These are phyloP conservation scores for Lethenteron reissneri DNA, from an alignment of 2,113 vertebrate genomes.

Conservation along the genomic window DNA sequence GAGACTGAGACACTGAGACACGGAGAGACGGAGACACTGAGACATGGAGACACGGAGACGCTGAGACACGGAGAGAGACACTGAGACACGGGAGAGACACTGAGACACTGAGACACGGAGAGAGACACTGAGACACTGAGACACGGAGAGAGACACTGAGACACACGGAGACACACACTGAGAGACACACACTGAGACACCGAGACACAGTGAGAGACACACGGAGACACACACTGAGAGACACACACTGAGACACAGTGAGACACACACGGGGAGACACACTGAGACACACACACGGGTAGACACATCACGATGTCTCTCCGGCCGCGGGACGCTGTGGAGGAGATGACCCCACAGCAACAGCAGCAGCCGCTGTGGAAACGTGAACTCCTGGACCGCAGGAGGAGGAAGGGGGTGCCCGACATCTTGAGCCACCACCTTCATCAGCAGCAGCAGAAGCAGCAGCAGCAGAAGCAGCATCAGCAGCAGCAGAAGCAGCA, in stretches of 20 bases:
- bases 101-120: too few relatives aligned
- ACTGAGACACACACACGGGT: not conserved
- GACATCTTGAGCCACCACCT: conserved; percentile 12
- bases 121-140: too few relatives aligned
- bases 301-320: not conserved
- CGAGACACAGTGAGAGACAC: too few relatives aligned
- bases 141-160: too few relatives aligned
- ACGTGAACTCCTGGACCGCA: conserved; percentile 43
- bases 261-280: not conserved
- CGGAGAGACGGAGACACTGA: too few relatives aligned
- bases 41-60: too few relatives aligned
- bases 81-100: too few relatives aligned
- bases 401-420: conserved; percentile 45
- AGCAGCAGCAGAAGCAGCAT: conserved; percentile 10
- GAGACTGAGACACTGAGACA: too few relatives aligned
- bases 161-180: too few relatives aligned
- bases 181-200: not conserved
- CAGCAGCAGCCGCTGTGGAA: conserved; percentile 46
- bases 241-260: not conserved
- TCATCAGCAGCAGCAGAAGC: conserved; percentile 14
- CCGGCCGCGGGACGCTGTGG: conserved; percentile 33
- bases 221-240: not conserved
- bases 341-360: conserved; percentile 37
- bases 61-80: too few relatives aligned
- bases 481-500: not conserved